Percentiles rank a stretch among this genome's conserved stretches.
phyloP scores from a whole-genome alignment of 2,797 vertebrate genomes.

The Parauchenoglanis punctatus region DNA sequence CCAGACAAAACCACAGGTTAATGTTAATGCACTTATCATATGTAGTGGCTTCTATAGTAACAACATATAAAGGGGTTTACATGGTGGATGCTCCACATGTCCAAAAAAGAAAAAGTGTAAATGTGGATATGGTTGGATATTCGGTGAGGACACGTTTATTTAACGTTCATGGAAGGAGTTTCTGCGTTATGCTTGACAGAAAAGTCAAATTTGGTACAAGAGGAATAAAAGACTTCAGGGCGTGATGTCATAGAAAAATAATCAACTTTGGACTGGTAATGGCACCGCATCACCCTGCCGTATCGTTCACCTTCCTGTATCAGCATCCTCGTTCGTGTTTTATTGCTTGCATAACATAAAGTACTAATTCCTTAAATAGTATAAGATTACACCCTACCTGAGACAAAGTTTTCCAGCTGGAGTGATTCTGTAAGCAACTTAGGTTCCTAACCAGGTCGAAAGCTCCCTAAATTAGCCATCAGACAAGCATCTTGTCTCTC shows the following conservation, averaged over 20 bases:
- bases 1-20: not conserved
- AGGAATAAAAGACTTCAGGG: not conserved
- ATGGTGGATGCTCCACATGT: not conserved
- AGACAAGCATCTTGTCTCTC: slow-evolving; percentile 1
- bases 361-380: not conserved
- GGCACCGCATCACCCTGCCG: not conserved
- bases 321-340: too few species aligned
- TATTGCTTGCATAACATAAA: too few species aligned
- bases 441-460: slow-evolving; percentile 14
- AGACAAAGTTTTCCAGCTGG: not conserved
- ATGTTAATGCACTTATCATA: not conserved
- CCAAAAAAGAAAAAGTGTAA: not conserved
- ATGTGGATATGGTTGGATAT: not conserved
- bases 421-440: not conserved
- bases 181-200: not conserved
- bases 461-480: slow-evolving; percentile 37
- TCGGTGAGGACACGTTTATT: too few species aligned
- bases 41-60: not conserved
- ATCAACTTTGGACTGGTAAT: too few species aligned
- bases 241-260: not conserved
- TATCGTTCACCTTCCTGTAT: not conserved
- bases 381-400: not conserved
- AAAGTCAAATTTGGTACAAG: not conserved
- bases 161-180: not conserved
- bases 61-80: not conserved